Evolutionary conservation across 2,888 invertebrate species (phyloP).

Genomic region (Drosophila vallismaia): DNA sequence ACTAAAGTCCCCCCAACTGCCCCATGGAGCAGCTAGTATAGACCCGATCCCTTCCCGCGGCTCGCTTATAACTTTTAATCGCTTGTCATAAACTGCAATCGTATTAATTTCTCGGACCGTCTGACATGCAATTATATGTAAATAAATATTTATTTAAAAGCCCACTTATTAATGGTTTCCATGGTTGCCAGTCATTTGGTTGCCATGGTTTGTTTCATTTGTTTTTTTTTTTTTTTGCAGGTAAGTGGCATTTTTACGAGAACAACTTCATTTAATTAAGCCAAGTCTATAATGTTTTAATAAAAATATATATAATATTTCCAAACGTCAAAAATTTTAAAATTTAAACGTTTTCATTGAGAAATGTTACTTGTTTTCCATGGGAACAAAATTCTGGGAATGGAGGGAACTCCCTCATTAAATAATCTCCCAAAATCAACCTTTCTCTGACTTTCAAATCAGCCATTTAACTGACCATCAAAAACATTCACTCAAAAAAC

Average conservation of each 20-base stretch:
- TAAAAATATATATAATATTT: not conserved
- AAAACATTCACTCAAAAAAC: constrained; percentile 27
- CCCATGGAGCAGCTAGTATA: constrained; percentile 4
- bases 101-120: constrained; percentile 61
- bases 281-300: not conserved
- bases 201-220: constrained; percentile 14
- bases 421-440: not conserved
- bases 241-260: not conserved
- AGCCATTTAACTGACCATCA: constrained; percentile 36
- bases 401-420: constrained; percentile 24
- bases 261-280: not conserved
- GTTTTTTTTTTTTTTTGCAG: constrained; percentile 8
- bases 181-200: constrained; percentile 29
- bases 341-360: not conserved
- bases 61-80: constrained; percentile 65
- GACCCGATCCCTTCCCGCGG: constrained; percentile 19
- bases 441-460: constrained; percentile 32
- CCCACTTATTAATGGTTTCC: constrained; percentile 63
- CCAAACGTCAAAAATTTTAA: not conserved
- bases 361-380: not conserved
- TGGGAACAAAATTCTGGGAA: constrained; percentile 2
- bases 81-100: constrained; percentile 78
- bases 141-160: constrained; percentile 76
- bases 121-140: constrained; percentile 71
- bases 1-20: constrained; percentile 26